Percentiles rank a stretch among this genome's conserved stretches.
Conservation (phyloP, 2,797 vertebrate species). For the Enteromius anoplus region DNA sequence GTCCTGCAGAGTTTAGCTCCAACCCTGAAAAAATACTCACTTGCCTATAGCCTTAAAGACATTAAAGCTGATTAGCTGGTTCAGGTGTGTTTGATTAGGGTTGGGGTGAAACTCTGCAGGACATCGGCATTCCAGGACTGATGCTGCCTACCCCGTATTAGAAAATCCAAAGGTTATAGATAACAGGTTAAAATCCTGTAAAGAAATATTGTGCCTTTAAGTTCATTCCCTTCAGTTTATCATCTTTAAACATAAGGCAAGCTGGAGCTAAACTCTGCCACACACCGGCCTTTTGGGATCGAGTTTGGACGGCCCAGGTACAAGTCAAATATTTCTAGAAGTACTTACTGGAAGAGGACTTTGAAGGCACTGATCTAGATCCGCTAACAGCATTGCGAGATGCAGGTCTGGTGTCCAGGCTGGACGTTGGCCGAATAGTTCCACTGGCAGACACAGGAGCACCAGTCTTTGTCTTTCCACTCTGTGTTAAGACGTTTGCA, state of each 20-base stretch:
- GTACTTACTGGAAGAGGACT: slow-evolving; percentile 66
- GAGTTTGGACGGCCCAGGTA: not conserved
- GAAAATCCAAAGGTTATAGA: not conserved
- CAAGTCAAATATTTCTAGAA: not conserved
- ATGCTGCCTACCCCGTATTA: not conserved
- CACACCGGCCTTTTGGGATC: too few species aligned
- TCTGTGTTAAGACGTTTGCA: slow-evolving; percentile 12
- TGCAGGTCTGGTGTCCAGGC: slow-evolving; percentile 67
- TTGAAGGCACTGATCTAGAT: slow-evolving; percentile 63
- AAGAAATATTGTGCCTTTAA: not conserved
- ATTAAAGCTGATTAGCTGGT: too few species aligned
- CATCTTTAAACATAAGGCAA: too few species aligned
- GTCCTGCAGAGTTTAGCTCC: too few species aligned
- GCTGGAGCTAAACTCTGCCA: too few species aligned
- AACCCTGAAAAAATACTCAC: too few species aligned
- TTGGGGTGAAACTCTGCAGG: too few species aligned
- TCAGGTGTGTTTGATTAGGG: too few species aligned
- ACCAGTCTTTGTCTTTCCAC: slow-evolving; percentile 67
- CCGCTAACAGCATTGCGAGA: slow-evolving; percentile 63
- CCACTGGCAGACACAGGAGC: slow-evolving; percentile 50
- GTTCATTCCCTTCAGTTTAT: not conserved
- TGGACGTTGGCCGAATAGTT: slow-evolving; percentile 62
- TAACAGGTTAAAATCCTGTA: not conserved
- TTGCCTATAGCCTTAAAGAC: too few species aligned
- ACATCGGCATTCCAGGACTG: too few species aligned